phyloP scores from a whole-genome alignment of 1,140 invertebrate species.

The Calephelis nemesis region DNA sequence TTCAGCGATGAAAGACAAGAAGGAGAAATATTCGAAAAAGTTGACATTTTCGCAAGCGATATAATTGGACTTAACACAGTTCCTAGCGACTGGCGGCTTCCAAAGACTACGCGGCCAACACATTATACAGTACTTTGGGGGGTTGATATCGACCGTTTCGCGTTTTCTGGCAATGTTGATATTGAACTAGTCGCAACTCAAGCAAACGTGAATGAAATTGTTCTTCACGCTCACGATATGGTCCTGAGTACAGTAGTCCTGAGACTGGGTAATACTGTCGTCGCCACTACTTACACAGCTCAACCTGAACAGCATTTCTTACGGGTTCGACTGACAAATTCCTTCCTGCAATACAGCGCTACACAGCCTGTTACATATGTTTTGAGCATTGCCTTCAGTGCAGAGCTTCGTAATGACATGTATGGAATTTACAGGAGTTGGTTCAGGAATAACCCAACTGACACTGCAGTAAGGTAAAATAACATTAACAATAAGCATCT shows the following conservation, averaged over 20 bases:
- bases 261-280: conserved; percentile 35
- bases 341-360: conserved; percentile 45
- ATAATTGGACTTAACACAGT: conserved; percentile 17
- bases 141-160: conserved; percentile 46
- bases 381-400: conserved; percentile 74
- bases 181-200: conserved; percentile 71
- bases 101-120: conserved; percentile 79
- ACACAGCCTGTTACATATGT: conserved; percentile 47
- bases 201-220: conserved; percentile 70
- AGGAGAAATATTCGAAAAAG: conserved; percentile 53
- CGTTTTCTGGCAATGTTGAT: conserved; percentile 80
- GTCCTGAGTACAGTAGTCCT: conserved; percentile 56
- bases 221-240: conserved; percentile 82
- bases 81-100: conserved; percentile 76
- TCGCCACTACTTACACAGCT: conserved; percentile 24
- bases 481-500: too few relatives aligned
- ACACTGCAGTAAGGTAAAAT: conserved; percentile 36
- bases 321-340: conserved; percentile 35
- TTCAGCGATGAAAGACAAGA: conserved; percentile 56
- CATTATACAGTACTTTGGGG: conserved; percentile 78
- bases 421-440: conserved; percentile 89
- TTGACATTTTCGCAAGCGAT: conserved; percentile 28
- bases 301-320: conserved; percentile 44
- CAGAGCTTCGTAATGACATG: conserved; percentile 80
- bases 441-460: conserved; percentile 75